Base-by-base conservation (phyloP, 23 tunicate genomes). In the Botrylloides violaceus region DNA sequence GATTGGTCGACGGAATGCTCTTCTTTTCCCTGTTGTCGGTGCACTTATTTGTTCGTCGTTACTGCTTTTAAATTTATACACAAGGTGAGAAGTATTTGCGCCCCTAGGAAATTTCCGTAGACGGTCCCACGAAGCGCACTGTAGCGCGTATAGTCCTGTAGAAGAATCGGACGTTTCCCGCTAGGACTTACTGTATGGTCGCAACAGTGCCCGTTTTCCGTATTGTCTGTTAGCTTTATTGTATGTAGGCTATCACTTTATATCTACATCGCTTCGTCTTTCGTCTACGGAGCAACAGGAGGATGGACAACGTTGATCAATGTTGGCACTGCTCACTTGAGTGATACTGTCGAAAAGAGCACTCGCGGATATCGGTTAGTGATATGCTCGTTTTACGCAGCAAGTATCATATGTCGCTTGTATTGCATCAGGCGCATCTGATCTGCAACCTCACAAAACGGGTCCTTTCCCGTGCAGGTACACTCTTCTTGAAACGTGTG, bases 251-350 rank as follows among this genome's bases (percentile, higher is more conserved):
- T 63, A 6, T 33, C 70, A 4, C 70, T 63, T 4, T 9, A 63
- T 3, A 27, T 63, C 20, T 31, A 27, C 3, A 34, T 63, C 12
- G 12, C 29, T 3, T 27, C 20, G 34, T 33, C 36, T 4, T 29
- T 63, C 19, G 3, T 33, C 5, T 63, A 63, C 35, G 70, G 70
- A 4, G 32, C 33, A 28, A 27, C 70, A 19, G 70, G 70, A 27
- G 70, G 70, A 15, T 63, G 33, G 32, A 6, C 70, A 9, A 63
- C 70, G 20, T 27, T 63, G 70, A 63, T 63, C 35, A 33, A 63
- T 34, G 70, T 63, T 4, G 70, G 70, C 3, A 29, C 70, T 3
- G 70, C 70, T 28, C 35, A 63, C 33, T 34, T 63, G 6, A 63
- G 70, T 9, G 70, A 63, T 28, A 63, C 36, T 31, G 70, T 63